A percentile compares a stretch with the other conserved stretches of the same genome.
Conservation (phyloP, 2,888 invertebrate species). For the Eristalis intricaria region DNA sequence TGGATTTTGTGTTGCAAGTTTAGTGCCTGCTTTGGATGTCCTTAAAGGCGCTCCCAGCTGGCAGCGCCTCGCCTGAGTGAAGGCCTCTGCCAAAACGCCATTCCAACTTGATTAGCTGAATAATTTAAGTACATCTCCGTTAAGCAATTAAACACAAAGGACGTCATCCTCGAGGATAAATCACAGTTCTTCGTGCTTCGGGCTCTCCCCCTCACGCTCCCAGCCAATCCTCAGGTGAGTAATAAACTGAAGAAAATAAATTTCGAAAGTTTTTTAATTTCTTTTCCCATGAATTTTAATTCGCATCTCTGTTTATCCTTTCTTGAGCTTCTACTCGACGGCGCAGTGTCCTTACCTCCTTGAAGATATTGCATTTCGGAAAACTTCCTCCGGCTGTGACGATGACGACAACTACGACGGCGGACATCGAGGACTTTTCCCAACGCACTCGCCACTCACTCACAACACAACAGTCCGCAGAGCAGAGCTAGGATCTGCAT, state of each 20-base stretch:
- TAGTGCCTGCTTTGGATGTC: not conserved
- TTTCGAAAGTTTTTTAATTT: slow-evolving; percentile 70
- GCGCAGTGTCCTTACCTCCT: not conserved
- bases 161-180: slow-evolving; percentile 52
- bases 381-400: slow-evolving; percentile 28
- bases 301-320: slow-evolving; percentile 33
- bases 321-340: not conserved
- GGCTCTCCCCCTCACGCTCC: not conserved
- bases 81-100: not conserved
- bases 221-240: slow-evolving; percentile 70
- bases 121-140: slow-evolving; percentile 48
- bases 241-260: slow-evolving; percentile 66
- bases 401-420: not conserved
- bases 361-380: slow-evolving; percentile 50
- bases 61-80: not conserved
- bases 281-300: slow-evolving; percentile 71
- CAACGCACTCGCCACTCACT: not conserved
- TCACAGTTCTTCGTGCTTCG: slow-evolving; percentile 30
- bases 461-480: not conserved
- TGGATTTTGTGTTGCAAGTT: not conserved
- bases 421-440: slow-evolving; percentile 9
- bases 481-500: slow-evolving; percentile 19
- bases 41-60: not conserved
- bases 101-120: slow-evolving; percentile 48
- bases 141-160: slow-evolving; percentile 39